Base-by-base conservation (phyloP, 2,888 invertebrate species). In the Oscheius onirici region DNA sequence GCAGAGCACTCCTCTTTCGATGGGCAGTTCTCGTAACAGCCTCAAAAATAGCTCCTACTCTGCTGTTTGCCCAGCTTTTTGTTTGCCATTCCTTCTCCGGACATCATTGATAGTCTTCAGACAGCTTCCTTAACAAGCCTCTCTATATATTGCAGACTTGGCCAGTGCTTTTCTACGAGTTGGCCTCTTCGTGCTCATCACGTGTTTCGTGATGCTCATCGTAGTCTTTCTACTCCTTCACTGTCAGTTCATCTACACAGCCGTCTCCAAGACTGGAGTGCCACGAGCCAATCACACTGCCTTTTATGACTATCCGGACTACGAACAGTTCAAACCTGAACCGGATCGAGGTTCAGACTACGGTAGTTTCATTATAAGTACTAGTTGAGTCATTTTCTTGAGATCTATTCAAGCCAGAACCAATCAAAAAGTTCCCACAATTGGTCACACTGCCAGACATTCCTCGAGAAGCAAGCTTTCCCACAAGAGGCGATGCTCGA, bases 151-250 rank as follows among this genome's bases (percentile, higher is more conserved):
- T 55, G n/a, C 13, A 58, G 58, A 58, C 43, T 58, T 58, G 58
- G 58, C 58, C 41, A n/a, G 58, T 41, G 41, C 10, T 28, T 41
- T 49, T 20, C 63, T 63, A n/a, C 63, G 49, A 49, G 49, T 46
- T 26, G 63, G 46, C 34, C 46, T 63, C 63, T 63, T n/a, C 34
- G 63, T 63, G 49, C 63, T 63, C 49, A 28, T 63, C 63, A 24
- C 49, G 49, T 49, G n/a, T 22, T 24, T 63, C 63, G 63, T 63
- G 49, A 49, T 49, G 49, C 46, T 63, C 49, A 46, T 63, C 49
- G 28, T 63, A 15, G 24, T 63, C 28, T 28, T 63, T 15, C 46
- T 63, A 22, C 28, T 49, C 63, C 34, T 63, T 22, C 63, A 63
- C 34, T 63, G 63, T 26, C 63, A 63, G 24, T 24, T 63, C 26